These are phyloP conservation scores for Rhabditoides inermis DNA, from an alignment of 2,888 invertebrate genomes.

Conservation along the genomic window DNA sequence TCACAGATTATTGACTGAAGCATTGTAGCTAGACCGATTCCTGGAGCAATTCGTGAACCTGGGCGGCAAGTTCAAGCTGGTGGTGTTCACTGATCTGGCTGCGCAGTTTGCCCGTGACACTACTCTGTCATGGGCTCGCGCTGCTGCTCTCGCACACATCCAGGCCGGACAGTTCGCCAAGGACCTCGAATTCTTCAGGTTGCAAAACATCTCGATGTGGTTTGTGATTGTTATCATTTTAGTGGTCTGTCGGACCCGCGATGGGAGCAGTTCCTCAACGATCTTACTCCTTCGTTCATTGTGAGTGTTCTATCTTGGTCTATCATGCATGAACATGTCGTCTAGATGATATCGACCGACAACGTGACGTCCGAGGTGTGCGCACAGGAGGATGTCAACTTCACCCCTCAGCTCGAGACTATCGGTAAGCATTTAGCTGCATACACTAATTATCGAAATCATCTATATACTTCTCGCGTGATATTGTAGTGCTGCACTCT, in stretches of 20 bases:
- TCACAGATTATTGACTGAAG: too few species aligned
- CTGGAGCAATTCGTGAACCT: conserved; percentile 37
- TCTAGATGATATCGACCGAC: conserved; percentile 43
- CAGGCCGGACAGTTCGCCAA: conserved; percentile 16
- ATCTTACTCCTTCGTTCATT: conserved; percentile 49
- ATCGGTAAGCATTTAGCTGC: conserved; percentile 18
- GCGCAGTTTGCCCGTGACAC: conserved; percentile 39
- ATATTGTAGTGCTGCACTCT: conserved; percentile 27
- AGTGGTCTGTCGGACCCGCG: conserved; percentile 36
- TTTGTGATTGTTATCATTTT: conserved; percentile 16
- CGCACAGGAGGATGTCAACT: conserved; percentile 29
- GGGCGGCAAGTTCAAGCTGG: conserved; percentile 46
- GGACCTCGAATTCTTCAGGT: neutral
- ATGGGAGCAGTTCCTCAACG: conserved; percentile 40
- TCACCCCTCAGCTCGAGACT: conserved; percentile 36
- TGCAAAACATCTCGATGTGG: neutral
- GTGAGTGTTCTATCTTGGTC: conserved; percentile 8
- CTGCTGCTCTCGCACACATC: conserved; percentile 34
- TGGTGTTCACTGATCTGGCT: conserved; percentile 44
- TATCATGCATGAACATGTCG: neutral
- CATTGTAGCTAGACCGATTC: conserved; percentile 39
- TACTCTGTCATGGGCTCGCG: conserved; percentile 38
- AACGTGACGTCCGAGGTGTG: conserved; percentile 34
- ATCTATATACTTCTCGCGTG: neutral
- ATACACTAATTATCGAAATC: neutral